Conservation (phyloP, 2,797 vertebrate species). For the Sebastes diaconus region DNA sequence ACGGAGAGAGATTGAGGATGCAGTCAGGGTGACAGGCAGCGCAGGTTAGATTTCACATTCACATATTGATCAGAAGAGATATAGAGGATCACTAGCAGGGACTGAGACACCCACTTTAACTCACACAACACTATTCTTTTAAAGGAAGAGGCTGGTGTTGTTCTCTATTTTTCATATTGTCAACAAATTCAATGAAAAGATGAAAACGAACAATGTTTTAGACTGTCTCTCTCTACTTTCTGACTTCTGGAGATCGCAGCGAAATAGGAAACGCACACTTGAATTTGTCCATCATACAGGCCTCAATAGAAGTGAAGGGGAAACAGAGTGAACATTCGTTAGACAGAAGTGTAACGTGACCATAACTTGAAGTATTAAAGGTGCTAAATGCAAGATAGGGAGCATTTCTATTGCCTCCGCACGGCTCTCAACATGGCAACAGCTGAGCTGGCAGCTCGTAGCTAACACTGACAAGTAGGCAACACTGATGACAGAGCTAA, state of each 20-base stretch:
- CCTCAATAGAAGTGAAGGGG: not conserved
- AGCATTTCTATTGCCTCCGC: no score
- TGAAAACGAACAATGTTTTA: not conserved
- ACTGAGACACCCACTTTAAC: not conserved
- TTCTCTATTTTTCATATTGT: not conserved
- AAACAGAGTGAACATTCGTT: not conserved
- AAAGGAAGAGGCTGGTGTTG: not conserved
- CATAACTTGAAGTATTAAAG: not conserved
- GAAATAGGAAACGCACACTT: not conserved
- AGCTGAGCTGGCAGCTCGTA: no score
- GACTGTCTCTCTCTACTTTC: no score
- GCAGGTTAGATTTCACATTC: slow-evolving; percentile 52
- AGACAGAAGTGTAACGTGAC: not conserved
- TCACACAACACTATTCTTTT: not conserved
- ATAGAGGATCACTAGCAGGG: slow-evolving; percentile 6
- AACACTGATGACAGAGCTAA: no score
- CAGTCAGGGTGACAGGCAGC: slow-evolving; percentile 27
- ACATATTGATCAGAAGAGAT: slow-evolving; percentile 39
- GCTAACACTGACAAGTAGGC: no score
- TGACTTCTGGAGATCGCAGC: not conserved
- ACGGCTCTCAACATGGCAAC: no score
- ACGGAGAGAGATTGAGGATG: slow-evolving; percentile 36
- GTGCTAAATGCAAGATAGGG: no score
- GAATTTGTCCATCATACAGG: not conserved
- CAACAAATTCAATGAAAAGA: not conserved